These are phyloP conservation scores for Sarcophaga subvicina DNA, from an alignment of 2,888 invertebrate genomes.

Conservation along the genomic window DNA sequence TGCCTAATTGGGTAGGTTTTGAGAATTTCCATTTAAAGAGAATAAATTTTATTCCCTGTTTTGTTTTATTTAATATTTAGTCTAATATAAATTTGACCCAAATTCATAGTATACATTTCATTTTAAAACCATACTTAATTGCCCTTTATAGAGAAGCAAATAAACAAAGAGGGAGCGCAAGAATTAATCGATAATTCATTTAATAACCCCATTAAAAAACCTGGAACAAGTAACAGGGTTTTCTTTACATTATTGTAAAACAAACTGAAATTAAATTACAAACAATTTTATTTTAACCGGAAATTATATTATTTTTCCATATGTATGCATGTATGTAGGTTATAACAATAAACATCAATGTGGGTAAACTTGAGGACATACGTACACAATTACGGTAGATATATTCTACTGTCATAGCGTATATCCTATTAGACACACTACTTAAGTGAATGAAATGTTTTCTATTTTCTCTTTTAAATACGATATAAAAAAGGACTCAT, in stretches of 20 bases:
- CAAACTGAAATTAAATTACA: conserved; percentile 38
- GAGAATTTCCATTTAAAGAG: too few relatives aligned
- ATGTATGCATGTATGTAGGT: background rate
- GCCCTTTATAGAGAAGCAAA: background rate
- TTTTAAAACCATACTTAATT: background rate
- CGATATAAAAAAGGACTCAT: too few relatives aligned
- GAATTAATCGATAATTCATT: conserved; percentile 25
- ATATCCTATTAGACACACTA: conserved; percentile 5
- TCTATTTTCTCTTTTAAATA: too few relatives aligned
- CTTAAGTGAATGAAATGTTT: background rate
- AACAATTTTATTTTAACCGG: conserved; percentile 45
- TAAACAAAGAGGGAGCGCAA: background rate
- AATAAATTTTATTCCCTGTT: too few relatives aligned
- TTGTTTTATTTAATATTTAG: too few relatives aligned
- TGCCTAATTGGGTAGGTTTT: too few relatives aligned
- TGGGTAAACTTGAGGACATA: background rate
- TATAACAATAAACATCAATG: background rate
- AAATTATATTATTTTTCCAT: conserved; percentile 44
- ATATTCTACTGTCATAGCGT: background rate
- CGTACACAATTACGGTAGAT: background rate
- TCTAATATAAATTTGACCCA: too few relatives aligned
- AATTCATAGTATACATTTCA: too few relatives aligned
- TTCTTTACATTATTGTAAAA: conserved; percentile 14
- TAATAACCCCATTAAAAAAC: conserved; percentile 24
- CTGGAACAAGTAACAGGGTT: conserved; percentile 2